Percentiles rank a stretch among this genome's conserved stretches.
Conservation (phyloP, 2,797 vertebrate genomes). For the Cetoscarus ocellatus region DNA sequence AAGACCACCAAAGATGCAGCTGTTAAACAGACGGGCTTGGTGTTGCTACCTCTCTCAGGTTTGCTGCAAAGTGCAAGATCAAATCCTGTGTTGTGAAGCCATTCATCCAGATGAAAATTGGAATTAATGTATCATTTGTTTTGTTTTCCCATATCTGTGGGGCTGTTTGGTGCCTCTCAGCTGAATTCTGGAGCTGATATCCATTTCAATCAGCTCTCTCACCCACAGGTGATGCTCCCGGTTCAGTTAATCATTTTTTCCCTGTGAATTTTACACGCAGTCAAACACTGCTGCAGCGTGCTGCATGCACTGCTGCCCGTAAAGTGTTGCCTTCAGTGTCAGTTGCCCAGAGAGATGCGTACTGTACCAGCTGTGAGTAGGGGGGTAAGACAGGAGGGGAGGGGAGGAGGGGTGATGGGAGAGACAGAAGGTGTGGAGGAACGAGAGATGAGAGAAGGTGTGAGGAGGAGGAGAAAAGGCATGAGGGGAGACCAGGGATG, state of each 20-base stretch:
- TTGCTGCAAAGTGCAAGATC: constrained; percentile 72
- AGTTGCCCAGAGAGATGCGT: constrained; percentile 72
- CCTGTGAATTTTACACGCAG: constrained; percentile 57
- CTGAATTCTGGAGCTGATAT: constrained; percentile 58
- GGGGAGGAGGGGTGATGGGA: constrained; percentile 41
- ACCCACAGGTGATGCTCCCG: constrained; percentile 70
- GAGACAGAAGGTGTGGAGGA: constrained; percentile 64
- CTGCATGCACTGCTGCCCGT: constrained; percentile 70
- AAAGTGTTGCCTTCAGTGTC: constrained; percentile 75
- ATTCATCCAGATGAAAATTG: constrained; percentile 66
- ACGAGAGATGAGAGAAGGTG: constrained; percentile 54
- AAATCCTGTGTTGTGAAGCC: constrained; percentile 53
- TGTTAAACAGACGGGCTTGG: constrained; percentile 51
- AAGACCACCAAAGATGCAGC: constrained; percentile 45
- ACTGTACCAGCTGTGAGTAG: constrained; percentile 79
- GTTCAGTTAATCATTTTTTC: constrained; percentile 47
- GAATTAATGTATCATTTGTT: constrained; percentile 70
- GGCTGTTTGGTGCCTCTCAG: constrained; percentile 23
- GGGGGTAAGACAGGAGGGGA: constrained; percentile 31
- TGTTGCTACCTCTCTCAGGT: constrained; percentile 62
- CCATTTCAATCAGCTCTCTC: constrained; percentile 69
- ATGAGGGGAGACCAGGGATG: constrained; percentile 40
- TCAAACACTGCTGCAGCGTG: constrained; percentile 70
- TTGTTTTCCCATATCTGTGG: constrained; percentile 55
- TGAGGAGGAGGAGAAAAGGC: constrained; percentile 37